Base-by-base conservation (phyloP, 1,140 invertebrate species). In the Spodoptera litura region DNA sequence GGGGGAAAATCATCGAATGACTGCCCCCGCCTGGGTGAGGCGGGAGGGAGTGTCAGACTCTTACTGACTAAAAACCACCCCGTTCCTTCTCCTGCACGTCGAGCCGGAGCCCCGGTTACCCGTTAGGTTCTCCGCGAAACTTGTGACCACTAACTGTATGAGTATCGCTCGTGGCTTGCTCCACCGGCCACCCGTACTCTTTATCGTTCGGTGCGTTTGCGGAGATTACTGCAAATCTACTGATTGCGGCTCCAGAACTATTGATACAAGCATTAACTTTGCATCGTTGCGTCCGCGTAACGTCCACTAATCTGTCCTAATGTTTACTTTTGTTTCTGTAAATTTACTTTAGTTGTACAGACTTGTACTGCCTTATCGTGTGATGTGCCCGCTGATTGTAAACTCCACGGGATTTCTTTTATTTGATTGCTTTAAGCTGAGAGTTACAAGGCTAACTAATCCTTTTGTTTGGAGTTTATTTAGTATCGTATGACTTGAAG, bases 221-320 rank as follows among this genome's bases (percentile, higher is more conserved):
- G 31, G 78, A 90, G 91, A 91, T 91, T 92, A 90, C 81, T 81
- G 83, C 83, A 85, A 88, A 90, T 90, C 88, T 88, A 88, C 85
- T 85, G 84, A 89, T 87, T 87, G 84, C 87, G 64, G 64, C 58
- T 68, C 62, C 79, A 84, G 71, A 80, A 84, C 71, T 88, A 90
- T 88, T 90, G 91, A 86, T 88, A 89, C 80, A 85, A 72, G 85
- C 80, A 86, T 84, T 85, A 89, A 83, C 78, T 84, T 74, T 72
- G 72, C 56, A 80, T 72, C 49, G 80, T 83, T 55, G 74, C 72
- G 78, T 59, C 55, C 64, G 80, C 80, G 78, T 75, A 59, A 79
- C 78, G 56, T 64, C 58, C 35, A 75, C 80, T 90, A 90, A 92
- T 88, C 88, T 88, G 86, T 77, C 62, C 83, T 83, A 89, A 89